These are phyloP conservation scores for Sclerurus mexicanus DNA, from an alignment of 2,113 vertebrate genomes.

Conservation along the genomic window DNA sequence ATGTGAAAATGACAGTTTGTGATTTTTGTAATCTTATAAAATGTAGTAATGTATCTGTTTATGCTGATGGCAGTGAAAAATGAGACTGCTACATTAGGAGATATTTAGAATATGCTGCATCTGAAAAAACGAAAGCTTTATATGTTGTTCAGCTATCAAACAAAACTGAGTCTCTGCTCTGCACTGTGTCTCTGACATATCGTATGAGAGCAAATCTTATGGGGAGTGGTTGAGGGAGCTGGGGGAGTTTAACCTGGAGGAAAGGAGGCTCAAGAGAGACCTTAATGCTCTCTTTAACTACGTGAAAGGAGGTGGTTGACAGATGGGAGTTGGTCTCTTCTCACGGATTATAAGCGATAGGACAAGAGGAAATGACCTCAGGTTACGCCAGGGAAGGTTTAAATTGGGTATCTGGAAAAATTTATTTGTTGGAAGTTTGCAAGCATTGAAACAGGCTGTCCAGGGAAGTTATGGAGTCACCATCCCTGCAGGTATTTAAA, in stretches of 20 bases:
- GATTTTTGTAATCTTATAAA: background rate
- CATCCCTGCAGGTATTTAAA: background rate
- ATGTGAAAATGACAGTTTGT: background rate
- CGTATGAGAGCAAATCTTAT: background rate
- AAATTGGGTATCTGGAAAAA: background rate
- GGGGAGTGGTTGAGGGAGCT: background rate
- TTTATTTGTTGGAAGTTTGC: background rate
- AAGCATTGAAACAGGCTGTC: background rate
- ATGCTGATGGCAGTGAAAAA: background rate
- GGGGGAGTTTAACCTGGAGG: background rate
- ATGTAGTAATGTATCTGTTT: background rate
- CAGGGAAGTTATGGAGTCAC: background rate
- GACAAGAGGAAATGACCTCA: background rate
- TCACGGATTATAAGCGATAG: background rate
- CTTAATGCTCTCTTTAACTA: fast-evolving
- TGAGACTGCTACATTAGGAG: background rate
- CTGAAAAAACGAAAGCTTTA: background rate
- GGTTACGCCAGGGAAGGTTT: background rate
- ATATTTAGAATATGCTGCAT: background rate
- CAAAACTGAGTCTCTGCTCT: background rate
- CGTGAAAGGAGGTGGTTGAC: background rate
- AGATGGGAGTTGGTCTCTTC: fast-evolving
- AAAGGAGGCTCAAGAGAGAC: background rate
- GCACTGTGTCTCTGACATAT: background rate
- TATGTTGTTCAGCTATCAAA: background rate